phyloP scores from a whole-genome alignment of 1,140 invertebrate species.

The Scaptomyza montana region DNA sequence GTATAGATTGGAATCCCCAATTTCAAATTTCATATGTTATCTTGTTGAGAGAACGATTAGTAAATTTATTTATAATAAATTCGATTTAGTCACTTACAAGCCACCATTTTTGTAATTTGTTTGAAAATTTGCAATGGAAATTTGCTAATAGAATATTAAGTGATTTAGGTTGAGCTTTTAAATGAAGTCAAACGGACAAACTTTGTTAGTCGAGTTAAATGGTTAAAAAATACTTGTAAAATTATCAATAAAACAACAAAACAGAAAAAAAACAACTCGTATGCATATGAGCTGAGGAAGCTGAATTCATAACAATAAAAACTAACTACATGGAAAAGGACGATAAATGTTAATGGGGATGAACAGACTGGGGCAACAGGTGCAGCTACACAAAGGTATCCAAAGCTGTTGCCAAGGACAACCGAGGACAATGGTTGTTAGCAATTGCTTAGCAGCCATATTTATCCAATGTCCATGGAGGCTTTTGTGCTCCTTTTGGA shows the following conservation, averaged over 20 bases:
- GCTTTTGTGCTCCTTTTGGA: slow-evolving; percentile 19
- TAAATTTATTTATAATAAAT: slow-evolving; percentile 46
- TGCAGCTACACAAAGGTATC: slow-evolving; percentile 9
- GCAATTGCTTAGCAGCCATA: slow-evolving; percentile 18
- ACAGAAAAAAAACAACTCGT: slow-evolving; percentile 1
- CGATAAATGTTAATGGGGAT: background rate
- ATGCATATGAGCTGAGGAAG: slow-evolving; percentile 23
- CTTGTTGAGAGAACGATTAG: slow-evolving; percentile 67
- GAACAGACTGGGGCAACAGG: slow-evolving; percentile 55
- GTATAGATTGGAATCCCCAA: slow-evolving; percentile 31
- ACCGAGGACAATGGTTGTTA: slow-evolving; percentile 45
- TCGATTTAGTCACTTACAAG: slow-evolving; percentile 29
- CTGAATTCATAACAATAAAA: slow-evolving; percentile 44
- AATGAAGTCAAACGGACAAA: slow-evolving; percentile 36
- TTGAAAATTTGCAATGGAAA: slow-evolving; percentile 7
- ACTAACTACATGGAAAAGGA: slow-evolving; percentile 24
- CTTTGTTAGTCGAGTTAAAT: slow-evolving; percentile 15
- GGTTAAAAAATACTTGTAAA: slow-evolving; percentile 30
- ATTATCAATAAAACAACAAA: slow-evolving; percentile 30
- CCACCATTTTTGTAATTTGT: slow-evolving; percentile 1
- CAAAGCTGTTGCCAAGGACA: slow-evolving; percentile 27
- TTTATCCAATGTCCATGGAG: background rate
- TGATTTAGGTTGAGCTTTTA: background rate
- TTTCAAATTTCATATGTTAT: slow-evolving; percentile 83
- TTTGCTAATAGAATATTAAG: slow-evolving; percentile 8